Conservation (phyloP, 2,888 invertebrate genomes). For the Caenorhabditis sp. region DNA sequence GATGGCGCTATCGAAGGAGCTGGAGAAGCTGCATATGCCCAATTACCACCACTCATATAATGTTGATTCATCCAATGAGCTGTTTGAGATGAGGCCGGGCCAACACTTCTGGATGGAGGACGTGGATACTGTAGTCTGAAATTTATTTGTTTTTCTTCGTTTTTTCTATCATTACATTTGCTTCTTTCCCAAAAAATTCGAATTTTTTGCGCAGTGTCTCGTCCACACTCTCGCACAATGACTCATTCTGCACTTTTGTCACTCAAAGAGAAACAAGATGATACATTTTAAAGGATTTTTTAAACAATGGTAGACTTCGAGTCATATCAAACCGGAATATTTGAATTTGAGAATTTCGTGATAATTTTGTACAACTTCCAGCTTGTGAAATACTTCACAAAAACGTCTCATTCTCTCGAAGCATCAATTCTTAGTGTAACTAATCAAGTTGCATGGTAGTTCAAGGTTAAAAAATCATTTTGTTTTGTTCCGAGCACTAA, state of each 20-base stretch:
- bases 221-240: constrained; percentile 13
- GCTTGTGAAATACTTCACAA: no score
- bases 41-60: constrained; percentile 7
- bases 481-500: no score
- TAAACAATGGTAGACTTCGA: background rate
- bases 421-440: no score
- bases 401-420: no score
- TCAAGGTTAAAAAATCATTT: no score
- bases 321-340: no score
- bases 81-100: constrained; percentile 19
- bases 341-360: no score
- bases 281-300: background rate
- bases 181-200: background rate
- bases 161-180: background rate
- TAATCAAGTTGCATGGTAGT: no score
- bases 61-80: constrained; percentile 39
- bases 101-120: constrained; percentile 15
- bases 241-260: constrained; percentile 9
- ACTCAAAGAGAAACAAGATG: background rate
- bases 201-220: constrained; percentile 4
- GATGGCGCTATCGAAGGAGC: constrained; percentile 30
- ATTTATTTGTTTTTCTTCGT: background rate
- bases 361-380: no score
- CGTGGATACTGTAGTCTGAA: constrained; percentile 12
- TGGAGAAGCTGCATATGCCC: constrained; percentile 32